A percentile compares a stretch with the other conserved stretches of the same genome.
phyloP scores from a whole-genome alignment of 2,113 vertebrate genomes.

The Pongo abelii region DNA sequence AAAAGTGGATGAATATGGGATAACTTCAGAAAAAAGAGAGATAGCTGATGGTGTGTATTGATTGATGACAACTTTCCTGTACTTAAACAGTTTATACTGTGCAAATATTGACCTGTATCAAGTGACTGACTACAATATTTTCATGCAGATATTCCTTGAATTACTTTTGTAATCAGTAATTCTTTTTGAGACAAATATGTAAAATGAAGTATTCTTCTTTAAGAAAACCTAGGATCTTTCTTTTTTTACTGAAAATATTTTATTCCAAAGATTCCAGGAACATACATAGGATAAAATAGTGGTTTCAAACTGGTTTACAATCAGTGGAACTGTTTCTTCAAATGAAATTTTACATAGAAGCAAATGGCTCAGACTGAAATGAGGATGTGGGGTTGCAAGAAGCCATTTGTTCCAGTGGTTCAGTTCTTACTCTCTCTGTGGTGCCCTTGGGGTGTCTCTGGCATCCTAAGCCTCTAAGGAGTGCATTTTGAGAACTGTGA shows the following conservation, averaged over 20 bases:
- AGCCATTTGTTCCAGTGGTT: not conserved
- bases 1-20: not conserved
- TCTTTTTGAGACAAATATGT: conserved; percentile 48
- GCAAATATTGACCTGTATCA: not conserved
- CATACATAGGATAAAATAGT: not conserved
- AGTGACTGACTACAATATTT: not conserved
- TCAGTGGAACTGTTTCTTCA: not conserved
- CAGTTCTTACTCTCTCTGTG: not conserved
- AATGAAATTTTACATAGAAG: not conserved
- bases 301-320: not conserved
- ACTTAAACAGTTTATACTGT: conserved; percentile 10
- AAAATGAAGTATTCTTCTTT: not conserved
- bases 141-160: not conserved
- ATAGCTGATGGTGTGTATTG: not conserved
- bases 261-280: conserved; percentile 23
- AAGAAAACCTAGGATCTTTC: not conserved
- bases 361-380: not conserved
- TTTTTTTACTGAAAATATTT: conserved; percentile 40
- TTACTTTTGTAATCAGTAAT: conserved; percentile 1
- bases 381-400: not conserved
- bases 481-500: not conserved
- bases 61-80: not conserved
- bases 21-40: not conserved
- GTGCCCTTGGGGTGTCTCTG: not conserved
- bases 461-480: not conserved